phyloP scores from a whole-genome alignment of 2,888 invertebrate genomes.

The Luperina nickerlii region DNA sequence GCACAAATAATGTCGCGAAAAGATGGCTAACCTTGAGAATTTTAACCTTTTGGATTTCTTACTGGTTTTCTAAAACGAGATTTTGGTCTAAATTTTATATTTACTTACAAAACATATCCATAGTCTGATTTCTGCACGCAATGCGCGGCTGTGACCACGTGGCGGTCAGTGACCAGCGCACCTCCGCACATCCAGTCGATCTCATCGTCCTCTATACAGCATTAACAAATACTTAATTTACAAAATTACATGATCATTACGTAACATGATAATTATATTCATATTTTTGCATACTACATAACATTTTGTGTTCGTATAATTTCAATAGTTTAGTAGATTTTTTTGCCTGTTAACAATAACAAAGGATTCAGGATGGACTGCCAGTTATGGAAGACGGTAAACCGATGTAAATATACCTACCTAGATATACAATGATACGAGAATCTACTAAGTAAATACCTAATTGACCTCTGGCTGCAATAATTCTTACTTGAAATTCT shows the following conservation, averaged over 20 bases:
- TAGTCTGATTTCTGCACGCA: conserved; percentile 87
- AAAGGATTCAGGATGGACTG: neutral
- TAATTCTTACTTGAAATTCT: neutral
- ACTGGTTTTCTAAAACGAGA: conserved; percentile 32
- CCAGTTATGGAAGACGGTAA: neutral
- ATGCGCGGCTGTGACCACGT: conserved; percentile 91
- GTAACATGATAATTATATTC: neutral
- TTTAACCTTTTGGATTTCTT: conserved; percentile 14
- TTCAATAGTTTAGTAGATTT: neutral
- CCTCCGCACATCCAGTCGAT: conserved; percentile 89
- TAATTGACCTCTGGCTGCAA: conserved; percentile 13
- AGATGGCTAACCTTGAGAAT: conserved; percentile 21
- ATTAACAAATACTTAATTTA: conserved; percentile 4
- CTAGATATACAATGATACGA: neutral
- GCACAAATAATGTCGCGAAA: conserved; percentile 4
- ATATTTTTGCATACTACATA: neutral
- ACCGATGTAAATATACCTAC: neutral
- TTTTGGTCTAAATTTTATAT: neutral
- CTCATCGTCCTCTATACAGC: conserved; percentile 70
- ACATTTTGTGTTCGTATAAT: neutral
- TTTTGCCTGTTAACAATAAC: neutral
- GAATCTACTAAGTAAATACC: neutral
- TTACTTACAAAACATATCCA: conserved; percentile 79
- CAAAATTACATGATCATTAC: neutral
- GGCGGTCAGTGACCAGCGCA: conserved; percentile 86